Conservation (phyloP, 2,113 vertebrate genomes). For the Rhagologus leucostigma region DNA sequence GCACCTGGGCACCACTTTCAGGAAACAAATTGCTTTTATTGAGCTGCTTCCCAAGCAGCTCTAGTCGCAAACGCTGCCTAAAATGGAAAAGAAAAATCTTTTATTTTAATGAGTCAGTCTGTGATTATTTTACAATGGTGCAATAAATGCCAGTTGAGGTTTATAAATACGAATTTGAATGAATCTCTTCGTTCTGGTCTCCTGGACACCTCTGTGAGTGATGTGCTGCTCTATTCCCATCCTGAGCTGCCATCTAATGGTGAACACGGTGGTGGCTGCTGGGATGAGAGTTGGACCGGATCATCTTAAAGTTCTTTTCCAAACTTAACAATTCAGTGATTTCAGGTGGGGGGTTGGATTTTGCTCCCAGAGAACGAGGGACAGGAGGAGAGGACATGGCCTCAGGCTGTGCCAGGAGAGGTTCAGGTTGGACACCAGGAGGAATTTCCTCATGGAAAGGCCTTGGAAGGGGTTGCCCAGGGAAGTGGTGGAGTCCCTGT, state of each 20-base stretch:
- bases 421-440: background rate
- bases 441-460: background rate
- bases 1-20: background rate
- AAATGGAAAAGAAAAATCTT: background rate
- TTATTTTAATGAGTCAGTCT: background rate
- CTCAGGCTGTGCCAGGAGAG: background rate
- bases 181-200: fast-evolving
- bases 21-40: background rate
- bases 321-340: background rate
- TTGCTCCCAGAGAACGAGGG: background rate
- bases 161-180: background rate
- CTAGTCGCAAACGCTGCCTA: background rate
- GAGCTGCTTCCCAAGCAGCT: background rate
- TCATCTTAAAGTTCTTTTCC: background rate
- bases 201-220: fast-evolving
- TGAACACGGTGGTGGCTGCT: background rate
- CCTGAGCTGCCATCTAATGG: slow-evolving; percentile 26
- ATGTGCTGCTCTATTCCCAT: background rate
- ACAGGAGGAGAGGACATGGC: background rate
- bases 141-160: background rate
- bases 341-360: fast-evolving
- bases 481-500: fast-evolving
- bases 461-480: too few species aligned
- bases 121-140: background rate
- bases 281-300: background rate